These are phyloP conservation scores for Solea solea DNA, from an alignment of 2,113 vertebrate genomes.

Conservation along the genomic window DNA sequence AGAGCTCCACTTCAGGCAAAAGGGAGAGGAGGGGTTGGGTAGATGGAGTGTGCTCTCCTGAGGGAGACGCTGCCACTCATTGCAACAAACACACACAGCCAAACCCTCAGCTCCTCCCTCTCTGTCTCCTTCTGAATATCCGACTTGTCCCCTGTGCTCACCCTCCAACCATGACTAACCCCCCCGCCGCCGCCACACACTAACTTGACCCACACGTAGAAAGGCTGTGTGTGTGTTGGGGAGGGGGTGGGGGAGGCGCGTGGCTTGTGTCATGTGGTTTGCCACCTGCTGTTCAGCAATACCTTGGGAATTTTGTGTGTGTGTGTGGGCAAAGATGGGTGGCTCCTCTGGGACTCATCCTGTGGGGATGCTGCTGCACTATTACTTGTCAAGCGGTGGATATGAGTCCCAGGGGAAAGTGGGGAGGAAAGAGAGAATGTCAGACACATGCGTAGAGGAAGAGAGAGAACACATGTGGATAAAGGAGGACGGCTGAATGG, in stretches of 20 bases:
- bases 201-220: slow-evolving; percentile 57
- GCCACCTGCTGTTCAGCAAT: slow-evolving; percentile 82
- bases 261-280: slow-evolving; percentile 71
- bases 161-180: slow-evolving; percentile 26
- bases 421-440: slow-evolving; percentile 53
- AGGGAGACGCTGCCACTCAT: slow-evolving; percentile 63
- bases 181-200: slow-evolving; percentile 64
- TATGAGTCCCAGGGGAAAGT: slow-evolving; percentile 69
- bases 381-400: slow-evolving; percentile 78
- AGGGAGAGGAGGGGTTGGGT: slow-evolving; percentile 61
- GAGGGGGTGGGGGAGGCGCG: slow-evolving; percentile 23
- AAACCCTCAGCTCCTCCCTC: slow-evolving; percentile 50
- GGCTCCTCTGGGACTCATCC: slow-evolving; percentile 65
- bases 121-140: slow-evolving; percentile 40
- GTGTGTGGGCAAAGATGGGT: slow-evolving; percentile 38
- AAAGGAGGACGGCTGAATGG: slow-evolving; percentile 49
- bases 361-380: slow-evolving; percentile 73
- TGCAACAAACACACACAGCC: slow-evolving; percentile 58
- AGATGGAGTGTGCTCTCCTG: slow-evolving; percentile 57
- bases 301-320: slow-evolving; percentile 74
- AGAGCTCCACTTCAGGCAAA: slow-evolving; percentile 75
- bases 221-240: slow-evolving; percentile 24
- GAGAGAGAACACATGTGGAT: slow-evolving; percentile 50
- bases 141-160: slow-evolving; percentile 46
- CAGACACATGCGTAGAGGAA: slow-evolving; percentile 42